A percentile compares a stretch with the other conserved stretches of the same genome.
phyloP scores from a whole-genome alignment of 2,113 vertebrate species.

The Dinomys branickii region DNA sequence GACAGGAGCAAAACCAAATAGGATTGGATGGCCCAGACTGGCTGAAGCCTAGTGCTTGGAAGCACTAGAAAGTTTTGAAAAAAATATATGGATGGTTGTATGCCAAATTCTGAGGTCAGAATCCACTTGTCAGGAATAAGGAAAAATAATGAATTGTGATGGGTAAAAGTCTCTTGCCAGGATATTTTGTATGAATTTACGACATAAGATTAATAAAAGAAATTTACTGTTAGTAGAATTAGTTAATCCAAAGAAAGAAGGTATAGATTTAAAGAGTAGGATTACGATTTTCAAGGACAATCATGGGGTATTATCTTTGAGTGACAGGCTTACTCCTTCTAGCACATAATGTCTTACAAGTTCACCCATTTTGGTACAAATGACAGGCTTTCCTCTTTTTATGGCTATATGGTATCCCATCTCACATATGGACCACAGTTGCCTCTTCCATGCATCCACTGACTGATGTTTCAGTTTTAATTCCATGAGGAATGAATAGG shows the following conservation, averaged over 20 bases:
- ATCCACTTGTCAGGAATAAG: constrained; percentile 24
- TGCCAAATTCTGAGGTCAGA: not conserved
- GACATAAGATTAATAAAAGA: not conserved
- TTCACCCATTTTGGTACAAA: not conserved
- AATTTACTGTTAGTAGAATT: not conserved
- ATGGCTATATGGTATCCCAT: not conserved
- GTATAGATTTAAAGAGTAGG: not conserved
- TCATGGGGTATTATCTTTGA: not conserved
- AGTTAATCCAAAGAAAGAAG: not conserved
- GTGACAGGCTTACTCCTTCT: not conserved
- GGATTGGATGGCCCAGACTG: not conserved
- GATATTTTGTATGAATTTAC: constrained; percentile 10
- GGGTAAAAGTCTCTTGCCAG: not conserved
- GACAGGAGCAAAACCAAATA: not conserved
- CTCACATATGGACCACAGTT: not conserved
- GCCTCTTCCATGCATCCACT: not conserved
- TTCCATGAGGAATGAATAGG: not conserved
- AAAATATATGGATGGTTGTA: not conserved
- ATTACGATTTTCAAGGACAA: not conserved
- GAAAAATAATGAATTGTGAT: not conserved
- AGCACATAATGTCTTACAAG: not conserved
- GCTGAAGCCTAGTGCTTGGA: not conserved
- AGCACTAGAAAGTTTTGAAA: not conserved
- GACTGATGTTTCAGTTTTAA: not conserved
- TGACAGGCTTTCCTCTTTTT: not conserved